These are phyloP conservation scores for Alectoris magna DNA, from an alignment of 2,797 vertebrate species.

Conservation along the genomic window DNA sequence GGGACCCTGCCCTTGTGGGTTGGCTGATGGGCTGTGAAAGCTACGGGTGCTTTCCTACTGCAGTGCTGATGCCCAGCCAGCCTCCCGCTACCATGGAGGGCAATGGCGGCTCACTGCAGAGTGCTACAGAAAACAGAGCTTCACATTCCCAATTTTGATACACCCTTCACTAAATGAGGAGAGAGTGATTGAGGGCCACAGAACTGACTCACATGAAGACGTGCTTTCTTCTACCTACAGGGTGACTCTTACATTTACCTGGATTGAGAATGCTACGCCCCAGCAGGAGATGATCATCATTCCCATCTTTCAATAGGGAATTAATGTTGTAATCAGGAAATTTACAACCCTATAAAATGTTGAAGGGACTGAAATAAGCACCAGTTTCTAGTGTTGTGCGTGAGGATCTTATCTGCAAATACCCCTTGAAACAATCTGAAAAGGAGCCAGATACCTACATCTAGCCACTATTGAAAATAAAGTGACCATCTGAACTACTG, in stretches of 20 bases:
- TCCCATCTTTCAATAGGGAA: background rate
- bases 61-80: background rate
- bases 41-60: background rate
- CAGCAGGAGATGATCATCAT: background rate
- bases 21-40: background rate
- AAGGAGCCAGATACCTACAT: background rate
- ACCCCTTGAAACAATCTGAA: constrained; percentile 15
- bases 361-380: background rate
- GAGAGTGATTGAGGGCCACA: background rate
- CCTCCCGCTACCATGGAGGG: accelerated
- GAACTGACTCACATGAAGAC: background rate
- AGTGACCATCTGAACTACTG: background rate
- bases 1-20: background rate
- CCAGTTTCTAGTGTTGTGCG: background rate
- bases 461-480: background rate
- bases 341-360: background rate
- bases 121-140: background rate
- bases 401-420: background rate
- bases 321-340: background rate
- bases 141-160: background rate
- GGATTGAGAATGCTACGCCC: background rate
- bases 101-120: background rate
- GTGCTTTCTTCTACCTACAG: background rate
- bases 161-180: background rate
- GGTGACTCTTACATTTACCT: background rate